A percentile compares a stretch with the other conserved stretches of the same genome.
Conservation (phyloP, 2,797 vertebrate genomes). For the Lepilemur ruficaudatus region DNA sequence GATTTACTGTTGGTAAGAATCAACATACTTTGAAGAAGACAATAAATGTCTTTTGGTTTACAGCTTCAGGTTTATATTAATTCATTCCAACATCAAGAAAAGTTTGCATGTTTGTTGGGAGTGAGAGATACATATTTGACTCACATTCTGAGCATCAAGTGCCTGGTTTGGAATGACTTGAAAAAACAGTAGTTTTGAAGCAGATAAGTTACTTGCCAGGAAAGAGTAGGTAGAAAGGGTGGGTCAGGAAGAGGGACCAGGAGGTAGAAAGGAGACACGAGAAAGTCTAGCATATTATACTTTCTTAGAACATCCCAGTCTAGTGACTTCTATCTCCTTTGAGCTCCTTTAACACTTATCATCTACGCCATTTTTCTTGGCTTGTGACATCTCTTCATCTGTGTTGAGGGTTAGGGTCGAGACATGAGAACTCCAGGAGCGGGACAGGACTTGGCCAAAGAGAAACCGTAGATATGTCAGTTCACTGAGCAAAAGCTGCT, state of each 20-base stretch:
- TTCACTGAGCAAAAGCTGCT: no score
- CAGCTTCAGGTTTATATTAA: constrained; percentile 28
- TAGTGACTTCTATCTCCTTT: not conserved
- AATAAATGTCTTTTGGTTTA: not conserved
- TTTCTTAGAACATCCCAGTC: not conserved
- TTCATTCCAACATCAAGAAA: not conserved
- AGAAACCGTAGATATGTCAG: no score
- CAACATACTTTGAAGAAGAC: not conserved
- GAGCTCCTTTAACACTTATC: not conserved
- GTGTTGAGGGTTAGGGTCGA: no score
- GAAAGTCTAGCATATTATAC: not conserved
- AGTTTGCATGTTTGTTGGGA: constrained; percentile 5
- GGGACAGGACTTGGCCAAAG: no score
- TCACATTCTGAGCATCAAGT: not conserved
- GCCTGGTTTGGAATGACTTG: not conserved
- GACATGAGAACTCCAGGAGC: no score
- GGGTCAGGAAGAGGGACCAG: not conserved
- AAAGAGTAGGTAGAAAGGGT: not conserved
- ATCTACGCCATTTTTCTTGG: not conserved
- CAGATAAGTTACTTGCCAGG: not conserved
- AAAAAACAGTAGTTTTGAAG: not conserved
- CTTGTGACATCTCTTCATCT: not conserved
- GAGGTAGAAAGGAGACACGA: not conserved
- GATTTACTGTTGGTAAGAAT: constrained; percentile 2
- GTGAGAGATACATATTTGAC: not conserved